These are phyloP conservation scores for Tokudaia muenninki DNA, from an alignment of 2,797 vertebrate genomes.

Conservation along the genomic window DNA sequence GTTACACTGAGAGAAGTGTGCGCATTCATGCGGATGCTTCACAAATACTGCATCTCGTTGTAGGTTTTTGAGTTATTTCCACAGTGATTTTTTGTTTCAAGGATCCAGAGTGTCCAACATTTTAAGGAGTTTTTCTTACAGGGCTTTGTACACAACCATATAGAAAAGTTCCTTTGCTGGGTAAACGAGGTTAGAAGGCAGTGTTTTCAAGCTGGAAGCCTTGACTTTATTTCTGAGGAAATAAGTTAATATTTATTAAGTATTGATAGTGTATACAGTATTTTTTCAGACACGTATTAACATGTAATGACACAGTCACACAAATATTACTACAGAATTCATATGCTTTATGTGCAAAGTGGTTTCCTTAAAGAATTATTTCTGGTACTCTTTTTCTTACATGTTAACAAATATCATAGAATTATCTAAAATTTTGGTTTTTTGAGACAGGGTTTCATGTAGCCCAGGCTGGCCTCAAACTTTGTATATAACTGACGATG, in stretches of 20 bases:
- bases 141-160: slow-evolving; percentile 32
- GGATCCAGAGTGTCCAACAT: slow-evolving; percentile 49
- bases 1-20: not conserved
- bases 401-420: slow-evolving; percentile 41
- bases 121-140: slow-evolving; percentile 59
- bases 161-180: slow-evolving; percentile 44
- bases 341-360: slow-evolving; percentile 34
- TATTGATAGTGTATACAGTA: slow-evolving; percentile 14
- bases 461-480: not conserved
- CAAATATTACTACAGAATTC: slow-evolving; percentile 65
- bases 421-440: slow-evolving; percentile 55
- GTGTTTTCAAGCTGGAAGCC: slow-evolving; percentile 19
- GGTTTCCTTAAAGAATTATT: slow-evolving; percentile 63
- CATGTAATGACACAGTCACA: slow-evolving; percentile 36
- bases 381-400: slow-evolving; percentile 60
- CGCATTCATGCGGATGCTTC: not conserved
- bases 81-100: slow-evolving; percentile 62
- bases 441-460: not conserved
- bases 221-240: slow-evolving; percentile 56
- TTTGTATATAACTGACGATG: not conserved
- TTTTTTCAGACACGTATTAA: slow-evolving; percentile 56
- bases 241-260: slow-evolving; percentile 65
- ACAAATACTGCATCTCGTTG: slow-evolving; percentile 1
- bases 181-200: slow-evolving; percentile 51
- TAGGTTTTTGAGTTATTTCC: slow-evolving; percentile 43